Evolutionary conservation across 2,888 invertebrate genomes (phyloP), one percentile per base, ranked within the genome.

Genomic region (Proisotoma minuta): DNA sequence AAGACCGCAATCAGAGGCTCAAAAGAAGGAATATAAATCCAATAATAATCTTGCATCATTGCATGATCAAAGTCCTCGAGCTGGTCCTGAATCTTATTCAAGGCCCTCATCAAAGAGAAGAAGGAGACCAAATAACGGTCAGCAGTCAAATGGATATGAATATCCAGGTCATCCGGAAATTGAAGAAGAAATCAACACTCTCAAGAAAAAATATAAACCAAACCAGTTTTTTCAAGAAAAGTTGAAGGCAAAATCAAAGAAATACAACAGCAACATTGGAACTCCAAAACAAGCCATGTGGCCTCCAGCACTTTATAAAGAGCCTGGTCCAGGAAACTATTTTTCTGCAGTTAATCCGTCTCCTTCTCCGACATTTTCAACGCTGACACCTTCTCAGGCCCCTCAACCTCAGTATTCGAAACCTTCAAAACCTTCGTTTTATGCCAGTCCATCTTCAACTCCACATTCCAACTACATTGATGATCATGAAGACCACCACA

Each of bases 41-140:
- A 58, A 28, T 51, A 59, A 57, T 3, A 58, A 62, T 15, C 27
- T 65, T 8, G 53, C 61, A 5, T 57, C 57, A 10, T 56, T 57
- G 3, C 68, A 68, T 34, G 68, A 63, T 15, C 62, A 68, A 18
- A 65, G 65, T 49, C 68, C 68, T 12, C 50, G 68, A n/a, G 68
- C 68, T 3, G 62, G 62, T n/a, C 62, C 62, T 3, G n/a, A n/a
- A n/a, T n/a, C n/a, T n/a, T n/a, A n/a, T n/a, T 1, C 29, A 4
- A 51, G 52, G 24, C 24, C 51, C 2, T 4, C 5, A 12, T 4
- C 18, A 12, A 34, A 34, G 34, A 34, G 34, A 34, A 34, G 34
- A 34, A 34, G 15, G 34, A n/a, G 43, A 43, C 5, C 43, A 43
- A 12, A 12, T 5, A n/a, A 5, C 4, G 4, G 4, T 12, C 10